Percentiles rank a stretch among this genome's conserved stretches.
phyloP scores from a whole-genome alignment of 2,888 invertebrate species.

The Podotricha telesiphe region DNA sequence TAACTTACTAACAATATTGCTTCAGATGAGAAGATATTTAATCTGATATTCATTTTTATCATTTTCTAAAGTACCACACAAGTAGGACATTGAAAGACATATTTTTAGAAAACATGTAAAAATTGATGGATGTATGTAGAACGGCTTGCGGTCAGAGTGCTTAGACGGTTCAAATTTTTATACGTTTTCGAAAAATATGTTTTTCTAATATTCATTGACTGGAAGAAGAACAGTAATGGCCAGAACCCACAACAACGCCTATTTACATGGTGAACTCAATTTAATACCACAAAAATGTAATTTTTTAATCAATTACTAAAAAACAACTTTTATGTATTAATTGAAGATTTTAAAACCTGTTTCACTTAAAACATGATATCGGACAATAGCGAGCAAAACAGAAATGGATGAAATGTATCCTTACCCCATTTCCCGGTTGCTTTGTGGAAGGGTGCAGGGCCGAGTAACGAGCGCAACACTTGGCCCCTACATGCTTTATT shows the following conservation, averaged over 20 bases:
- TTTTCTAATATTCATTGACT: background rate
- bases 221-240: background rate
- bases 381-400: slow-evolving; percentile 59
- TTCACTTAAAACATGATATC: slow-evolving; percentile 51
- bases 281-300: background rate
- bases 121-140: no score
- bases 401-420: slow-evolving; percentile 77
- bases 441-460: slow-evolving; percentile 72
- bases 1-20: no score
- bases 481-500: slow-evolving; percentile 78
- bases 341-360: slow-evolving; percentile 56
- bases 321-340: background rate
- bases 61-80: no score
- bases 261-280: background rate
- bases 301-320: background rate
- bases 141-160: no score
- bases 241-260: background rate
- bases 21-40: no score
- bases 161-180: no score
- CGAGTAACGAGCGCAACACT: slow-evolving; percentile 77
- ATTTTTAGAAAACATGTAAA: no score
- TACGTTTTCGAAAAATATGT: no score
- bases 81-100: no score
- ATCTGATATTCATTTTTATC: no score
- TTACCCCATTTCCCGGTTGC: slow-evolving; percentile 69